Conservation (phyloP, 1,140 invertebrate species). For the Tetranychus cinnabarinus region DNA sequence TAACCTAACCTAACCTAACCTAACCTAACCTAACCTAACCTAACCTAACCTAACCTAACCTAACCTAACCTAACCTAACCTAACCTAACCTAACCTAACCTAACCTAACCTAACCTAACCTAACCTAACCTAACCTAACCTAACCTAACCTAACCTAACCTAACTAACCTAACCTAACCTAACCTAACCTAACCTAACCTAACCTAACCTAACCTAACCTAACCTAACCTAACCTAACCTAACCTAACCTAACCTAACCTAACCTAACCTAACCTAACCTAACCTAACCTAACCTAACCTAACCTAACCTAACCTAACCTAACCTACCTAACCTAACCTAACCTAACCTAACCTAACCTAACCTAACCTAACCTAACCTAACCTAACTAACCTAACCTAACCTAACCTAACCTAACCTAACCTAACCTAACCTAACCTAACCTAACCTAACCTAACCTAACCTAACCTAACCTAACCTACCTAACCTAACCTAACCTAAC, state of each 20-base stretch:
- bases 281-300: conserved; percentile 20
- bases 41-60: conserved; percentile 9
- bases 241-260: no score
- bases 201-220: background rate
- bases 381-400: no score
- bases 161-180: conserved; percentile 9
- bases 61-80: conserved; percentile 12
- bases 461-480: no score
- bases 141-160: conserved; percentile 13
- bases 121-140: conserved; percentile 12
- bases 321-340: conserved; percentile 18
- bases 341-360: no score
- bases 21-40: conserved; percentile 4
- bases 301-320: no score
- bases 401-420: no score
- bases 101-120: conserved; percentile 11
- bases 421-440: no score
- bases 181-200: background rate
- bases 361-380: no score
- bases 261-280: conserved; percentile 18
- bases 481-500: no score
- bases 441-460: no score
- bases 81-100: background rate
- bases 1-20: conserved; percentile 11
- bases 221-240: no score